Percentiles rank a stretch among this genome's conserved stretches.
Conservation (phyloP, 35 echinoderm and acorn worm species). For the Eucidaris tribuloides region DNA sequence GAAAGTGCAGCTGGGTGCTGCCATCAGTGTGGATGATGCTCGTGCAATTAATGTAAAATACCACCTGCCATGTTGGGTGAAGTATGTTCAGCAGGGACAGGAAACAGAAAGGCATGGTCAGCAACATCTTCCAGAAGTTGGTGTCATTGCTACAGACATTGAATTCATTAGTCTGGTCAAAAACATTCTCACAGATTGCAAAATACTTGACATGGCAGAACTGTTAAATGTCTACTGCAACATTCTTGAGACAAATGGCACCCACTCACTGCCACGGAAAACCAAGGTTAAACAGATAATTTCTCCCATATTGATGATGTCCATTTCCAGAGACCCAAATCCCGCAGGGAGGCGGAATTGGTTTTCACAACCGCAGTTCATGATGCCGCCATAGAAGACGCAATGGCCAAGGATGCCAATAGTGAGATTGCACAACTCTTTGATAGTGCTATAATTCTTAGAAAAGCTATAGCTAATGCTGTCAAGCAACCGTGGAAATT, state of each 20-base stretch:
- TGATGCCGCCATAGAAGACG: conserved; percentile 6
- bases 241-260: not conserved
- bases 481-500: not conserved
- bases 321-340: not conserved
- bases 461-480: not conserved
- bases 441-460: no score
- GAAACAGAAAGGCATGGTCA: no score
- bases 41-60: conserved; percentile 28
- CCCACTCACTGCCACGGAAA: not conserved
- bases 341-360: not conserved
- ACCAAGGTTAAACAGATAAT: not conserved
- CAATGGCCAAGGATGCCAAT: not conserved
- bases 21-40: no score
- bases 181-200: not conserved
- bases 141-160: conserved; percentile 19
- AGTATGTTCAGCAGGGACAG: conserved; percentile 1
- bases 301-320: not conserved
- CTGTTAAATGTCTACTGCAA: not conserved
- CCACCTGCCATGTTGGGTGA: conserved; percentile 14
- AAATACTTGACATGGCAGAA: not conserved
- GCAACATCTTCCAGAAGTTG: not conserved
- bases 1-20: conserved; percentile 12
- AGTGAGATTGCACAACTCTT: no score
- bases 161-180: not conserved
- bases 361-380: not conserved